phyloP scores from a whole-genome alignment of 2,113 vertebrate species.

The Perca fluviatilis region DNA sequence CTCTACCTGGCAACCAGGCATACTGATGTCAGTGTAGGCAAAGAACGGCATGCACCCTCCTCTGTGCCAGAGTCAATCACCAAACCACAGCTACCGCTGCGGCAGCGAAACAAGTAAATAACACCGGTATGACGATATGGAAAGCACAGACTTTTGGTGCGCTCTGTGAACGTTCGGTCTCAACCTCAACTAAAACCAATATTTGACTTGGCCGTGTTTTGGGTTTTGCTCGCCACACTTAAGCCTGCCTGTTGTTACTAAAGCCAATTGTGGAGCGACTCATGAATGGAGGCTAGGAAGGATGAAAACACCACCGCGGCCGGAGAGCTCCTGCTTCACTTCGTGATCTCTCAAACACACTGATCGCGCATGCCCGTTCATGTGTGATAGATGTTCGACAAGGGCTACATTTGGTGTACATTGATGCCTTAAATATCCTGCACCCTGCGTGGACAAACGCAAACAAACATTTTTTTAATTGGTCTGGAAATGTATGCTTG shows the following conservation, averaged over 20 bases:
- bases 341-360: constrained; percentile 1
- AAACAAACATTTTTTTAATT: neutral
- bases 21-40: constrained; percentile 32
- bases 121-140: constrained; percentile 44
- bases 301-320: neutral
- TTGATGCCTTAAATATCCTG: neutral
- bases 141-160: constrained; percentile 29
- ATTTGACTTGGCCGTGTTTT: constrained; percentile 48
- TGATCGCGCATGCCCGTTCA: neutral
- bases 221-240: constrained; percentile 2
- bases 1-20: constrained; percentile 26
- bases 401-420: no score
- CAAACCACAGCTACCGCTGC: constrained; percentile 50
- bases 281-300: neutral
- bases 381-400: no score
- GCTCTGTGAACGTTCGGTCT: constrained; percentile 21
- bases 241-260: constrained; percentile 16
- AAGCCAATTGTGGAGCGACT: constrained; percentile 37
- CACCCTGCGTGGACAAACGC: neutral
- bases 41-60: constrained; percentile 42
- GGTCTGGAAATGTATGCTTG: neutral
- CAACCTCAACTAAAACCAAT: constrained; percentile 33
- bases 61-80: constrained; percentile 34
- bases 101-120: constrained; percentile 30
- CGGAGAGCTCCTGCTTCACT: constrained; percentile 12